Conservation (phyloP, 2,888 invertebrate species). For the Leptura quadrifasciata region DNA sequence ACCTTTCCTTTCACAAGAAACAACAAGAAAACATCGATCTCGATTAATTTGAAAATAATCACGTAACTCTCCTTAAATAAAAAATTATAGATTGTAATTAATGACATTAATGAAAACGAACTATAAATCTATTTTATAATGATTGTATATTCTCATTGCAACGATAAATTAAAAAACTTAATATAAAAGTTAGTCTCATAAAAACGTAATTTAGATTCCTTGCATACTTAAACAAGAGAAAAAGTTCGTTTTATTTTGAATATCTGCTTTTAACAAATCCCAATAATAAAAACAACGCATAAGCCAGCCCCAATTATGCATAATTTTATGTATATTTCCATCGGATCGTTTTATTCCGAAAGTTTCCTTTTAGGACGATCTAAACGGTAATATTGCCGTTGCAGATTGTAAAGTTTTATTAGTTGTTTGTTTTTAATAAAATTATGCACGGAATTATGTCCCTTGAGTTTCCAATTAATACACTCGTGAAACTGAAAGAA, state of each 20-base stretch:
- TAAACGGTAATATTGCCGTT: slow-evolving; percentile 1
- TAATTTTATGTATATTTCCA: slow-evolving; percentile 28
- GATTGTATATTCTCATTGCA: neutral
- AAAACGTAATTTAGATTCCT: slow-evolving; percentile 20
- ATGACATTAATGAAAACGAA: too few species aligned
- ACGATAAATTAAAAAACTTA: slow-evolving; percentile 17
- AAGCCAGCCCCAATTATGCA: slow-evolving; percentile 13
- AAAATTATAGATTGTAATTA: too few species aligned
- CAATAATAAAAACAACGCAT: slow-evolving; percentile 24
- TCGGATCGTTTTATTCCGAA: slow-evolving; percentile 9
- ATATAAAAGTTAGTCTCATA: slow-evolving; percentile 23
- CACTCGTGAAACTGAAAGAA: neutral
- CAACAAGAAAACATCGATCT: too few species aligned
- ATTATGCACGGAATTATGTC: neutral
- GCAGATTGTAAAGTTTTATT: slow-evolving; percentile 19
- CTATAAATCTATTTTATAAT: slow-evolving; percentile 3
- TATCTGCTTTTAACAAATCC: slow-evolving; percentile 4
- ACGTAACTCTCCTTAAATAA: too few species aligned
- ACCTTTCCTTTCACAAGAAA: too few species aligned
- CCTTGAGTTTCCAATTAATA: slow-evolving; percentile 1
- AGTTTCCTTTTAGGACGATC: neutral
- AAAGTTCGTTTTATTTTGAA: slow-evolving; percentile 11
- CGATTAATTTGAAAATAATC: too few species aligned
- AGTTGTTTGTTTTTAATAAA: slow-evolving; percentile 17
- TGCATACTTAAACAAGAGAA: slow-evolving; percentile 13